Percentiles rank a stretch among this genome's conserved stretches.
phyloP scores from a whole-genome alignment of 2,888 invertebrate species.

The Mimachlamys varia region DNA sequence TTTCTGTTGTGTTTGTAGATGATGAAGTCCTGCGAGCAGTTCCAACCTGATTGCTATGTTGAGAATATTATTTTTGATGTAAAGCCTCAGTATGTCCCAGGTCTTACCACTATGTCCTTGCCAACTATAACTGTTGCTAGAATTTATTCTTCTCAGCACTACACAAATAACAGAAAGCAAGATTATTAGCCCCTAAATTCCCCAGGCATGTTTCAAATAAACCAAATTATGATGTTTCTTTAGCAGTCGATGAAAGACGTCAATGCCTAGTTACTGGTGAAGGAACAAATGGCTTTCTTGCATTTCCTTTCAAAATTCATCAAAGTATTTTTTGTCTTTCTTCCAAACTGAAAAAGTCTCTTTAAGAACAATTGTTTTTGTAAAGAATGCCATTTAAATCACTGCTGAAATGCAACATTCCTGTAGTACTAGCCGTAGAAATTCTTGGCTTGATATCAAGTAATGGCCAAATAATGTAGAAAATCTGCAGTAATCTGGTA shows the following conservation, averaged over 20 bases:
- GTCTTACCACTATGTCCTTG: neutral
- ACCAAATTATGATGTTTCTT: neutral
- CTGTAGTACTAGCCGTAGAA: neutral
- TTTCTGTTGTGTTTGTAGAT: neutral
- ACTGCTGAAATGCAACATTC: neutral
- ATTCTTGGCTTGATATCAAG: slow-evolving; percentile 2
- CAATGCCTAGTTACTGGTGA: too few relatives aligned
- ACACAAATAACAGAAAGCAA: neutral
- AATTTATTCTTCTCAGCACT: neutral
- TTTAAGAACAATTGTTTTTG: neutral
- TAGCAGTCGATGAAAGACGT: neutral
- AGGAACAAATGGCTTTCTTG: neutral
- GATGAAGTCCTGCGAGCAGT: neutral
- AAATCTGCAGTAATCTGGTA: neutral
- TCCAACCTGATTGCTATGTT: neutral
- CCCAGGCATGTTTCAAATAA: neutral
- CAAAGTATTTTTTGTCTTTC: neutral
- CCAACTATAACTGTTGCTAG: neutral
- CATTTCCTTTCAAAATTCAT: neutral
- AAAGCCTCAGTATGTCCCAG: too few relatives aligned
- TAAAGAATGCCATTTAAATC: neutral
- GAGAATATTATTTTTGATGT: neutral
- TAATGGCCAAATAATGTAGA: slow-evolving; percentile 1
- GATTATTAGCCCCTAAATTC: neutral
- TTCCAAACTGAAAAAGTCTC: neutral